Evolutionary conservation across 2,888 invertebrate genomes (phyloP), one percentile per base, ranked within the genome.

Genomic region (Campoletis raptor): DNA sequence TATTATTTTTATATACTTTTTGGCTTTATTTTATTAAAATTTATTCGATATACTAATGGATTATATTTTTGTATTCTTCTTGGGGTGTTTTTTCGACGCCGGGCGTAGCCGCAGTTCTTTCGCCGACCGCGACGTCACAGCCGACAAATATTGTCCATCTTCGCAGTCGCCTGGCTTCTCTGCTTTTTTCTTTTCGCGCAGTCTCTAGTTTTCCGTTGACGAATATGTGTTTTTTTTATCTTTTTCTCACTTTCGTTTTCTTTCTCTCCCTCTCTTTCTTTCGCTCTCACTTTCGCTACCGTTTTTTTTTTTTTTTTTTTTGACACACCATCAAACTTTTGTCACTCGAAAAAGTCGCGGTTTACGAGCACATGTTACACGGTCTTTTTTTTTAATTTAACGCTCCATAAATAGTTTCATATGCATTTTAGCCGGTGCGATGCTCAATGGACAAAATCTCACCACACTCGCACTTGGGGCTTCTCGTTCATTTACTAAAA

Each of bases 91-190:
- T 80, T 86, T 87, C 83, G 92, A 92, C 91, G 92, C 92, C 92
- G 92, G 92, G 92, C 94, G 92, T 91, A 91, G 94, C 93, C 94
- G 92, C 94, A 92, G 92, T 94, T 94, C 94, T 94, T 94, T 94
- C 94, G 94, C 94, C 94, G 92, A 93, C 94, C 94, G 92, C 92
- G 93, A 94, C 93, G 92, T 93, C 87, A 91, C 91, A 92, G 91
- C 91, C 92, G 92, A 93, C 93, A 94, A 93, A 93, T 92, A 87
- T 89, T 94, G 94, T 92, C 93, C 94, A 93, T 93, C 90, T 88
- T 87, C 88, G 86, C 88, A 88, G 30, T 88, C 88, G 87, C 85
- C 89, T 85, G 87, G 85, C 81, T 87, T 87, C 78, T 81, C 52
- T 74, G 57, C 81, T 74, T 83, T 61, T 61, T 74, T 83, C 30